Evolutionary conservation across 2,113 vertebrate species (phyloP).

Genomic region (Pterocles gutturalis): DNA sequence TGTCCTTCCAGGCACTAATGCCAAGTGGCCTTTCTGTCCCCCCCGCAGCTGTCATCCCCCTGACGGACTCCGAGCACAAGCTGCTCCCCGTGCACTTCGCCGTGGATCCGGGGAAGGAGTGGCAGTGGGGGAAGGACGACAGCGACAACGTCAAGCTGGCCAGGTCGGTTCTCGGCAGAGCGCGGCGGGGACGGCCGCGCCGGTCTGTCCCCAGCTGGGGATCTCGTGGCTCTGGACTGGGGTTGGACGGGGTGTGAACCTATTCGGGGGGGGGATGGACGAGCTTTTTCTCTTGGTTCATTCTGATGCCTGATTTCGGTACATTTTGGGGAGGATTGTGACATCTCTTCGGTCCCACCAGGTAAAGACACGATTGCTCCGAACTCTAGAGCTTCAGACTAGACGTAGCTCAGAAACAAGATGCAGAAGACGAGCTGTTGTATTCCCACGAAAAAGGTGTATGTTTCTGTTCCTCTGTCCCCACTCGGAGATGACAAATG

Average conservation of each 20-base stretch:
- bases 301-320: not conserved
- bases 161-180: slow-evolving; percentile 73
- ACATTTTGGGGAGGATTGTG: no score
- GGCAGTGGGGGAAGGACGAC: slow-evolving; percentile 97
- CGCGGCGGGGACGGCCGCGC: rapidly evolving
- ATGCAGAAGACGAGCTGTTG: no score
- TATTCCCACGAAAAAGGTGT: no score
- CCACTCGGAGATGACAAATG: no score
- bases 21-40: not conserved
- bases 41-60: slow-evolving; percentile 90
- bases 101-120: slow-evolving; percentile 93
- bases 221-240: not conserved
- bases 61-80: slow-evolving; percentile 95
- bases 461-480: no score
- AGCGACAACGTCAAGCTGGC: slow-evolving; percentile 90
- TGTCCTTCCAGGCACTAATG: rapidly evolving
- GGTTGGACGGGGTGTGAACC: not conserved
- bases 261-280: rapidly evolving
- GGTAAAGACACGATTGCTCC: no score
- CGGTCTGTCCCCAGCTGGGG: not conserved
- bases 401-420: no score
- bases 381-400: no score
- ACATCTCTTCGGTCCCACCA: no score
- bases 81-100: slow-evolving; percentile 97
- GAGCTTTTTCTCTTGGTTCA: not conserved